Evolutionary conservation across 2,113 vertebrate genomes (phyloP), one percentile per base, ranked within the genome.

Genomic region (Aphyosemion australe): DNA sequence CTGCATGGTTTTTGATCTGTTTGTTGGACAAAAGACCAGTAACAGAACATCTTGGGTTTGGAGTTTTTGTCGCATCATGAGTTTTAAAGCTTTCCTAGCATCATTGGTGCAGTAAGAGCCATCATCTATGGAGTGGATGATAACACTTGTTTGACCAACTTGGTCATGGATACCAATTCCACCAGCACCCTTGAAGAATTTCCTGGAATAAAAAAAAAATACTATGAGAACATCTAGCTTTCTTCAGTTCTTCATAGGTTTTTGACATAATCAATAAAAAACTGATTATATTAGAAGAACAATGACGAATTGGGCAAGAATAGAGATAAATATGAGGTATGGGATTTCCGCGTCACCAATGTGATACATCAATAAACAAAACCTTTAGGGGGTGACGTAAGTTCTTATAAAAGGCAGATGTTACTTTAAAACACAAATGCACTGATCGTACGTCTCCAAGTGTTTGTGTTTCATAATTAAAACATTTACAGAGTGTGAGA

Each of bases 391-490:
- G 61, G 83, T 89, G 87, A 92, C 26, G 71, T 57, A 61, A 84
- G 53, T 12, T 64, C 55, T 87, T 84, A 82, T 86, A 82, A 90
- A 85, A 90, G 72, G 67, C 86, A 89, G 88, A 84, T 88, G 88
- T 79, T 73, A 51, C 61, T 64, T 65, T 69, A 75, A 70, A 75
- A 70, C 53, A 20, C 71, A 83, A 87, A 86, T 71, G 77, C 76
- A 81, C 50, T 76, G 74, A 57, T 21, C 39, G 5, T 26, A 63
- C 41, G 37, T 83, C 78, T 87, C 61, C 61, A 31, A 83, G 82
- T 90, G 88, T 87, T 87, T 85, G 75, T 60, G 63, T 62, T 85
- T 76, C 52, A 64, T 62, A 69, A 78, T 78, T 84, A 74, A 85
- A 91, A 86, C 70, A 72, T 88, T 85, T 85, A 78, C 73, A 69